Conservation (phyloP, 2,797 vertebrate species). For the Sarcoramphus papa region DNA sequence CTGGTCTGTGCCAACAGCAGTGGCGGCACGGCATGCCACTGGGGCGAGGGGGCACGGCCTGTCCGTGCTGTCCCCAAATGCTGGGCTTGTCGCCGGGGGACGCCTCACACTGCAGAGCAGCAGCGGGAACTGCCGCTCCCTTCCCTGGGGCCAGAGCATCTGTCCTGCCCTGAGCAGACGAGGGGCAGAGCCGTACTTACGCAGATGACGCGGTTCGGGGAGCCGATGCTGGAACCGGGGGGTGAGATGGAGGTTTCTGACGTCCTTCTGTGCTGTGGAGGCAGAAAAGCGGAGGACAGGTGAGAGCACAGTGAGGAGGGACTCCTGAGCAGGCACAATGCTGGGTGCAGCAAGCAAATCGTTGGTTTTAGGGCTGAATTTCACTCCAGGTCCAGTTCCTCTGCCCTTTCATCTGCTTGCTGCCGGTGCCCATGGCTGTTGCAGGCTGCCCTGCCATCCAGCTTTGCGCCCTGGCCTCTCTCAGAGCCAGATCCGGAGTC, state of each 20-base stretch:
- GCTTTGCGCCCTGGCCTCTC: background rate
- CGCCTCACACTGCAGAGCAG: background rate
- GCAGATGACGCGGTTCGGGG: constrained; percentile 94
- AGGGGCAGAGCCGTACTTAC: constrained; percentile 78
- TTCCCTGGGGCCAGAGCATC: accelerated
- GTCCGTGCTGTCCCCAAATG: accelerated
- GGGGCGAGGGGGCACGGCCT: accelerated
- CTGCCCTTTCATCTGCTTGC: background rate
- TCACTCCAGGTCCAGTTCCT: background rate
- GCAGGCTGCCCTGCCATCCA: background rate
- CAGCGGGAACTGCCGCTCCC: background rate
- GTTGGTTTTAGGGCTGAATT: background rate
- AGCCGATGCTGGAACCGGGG: constrained; percentile 95
- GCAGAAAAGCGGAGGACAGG: background rate
- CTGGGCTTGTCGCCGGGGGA: background rate
- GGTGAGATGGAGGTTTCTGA: constrained; percentile 97
- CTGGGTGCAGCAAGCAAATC: background rate
- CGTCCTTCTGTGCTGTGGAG: constrained; percentile 88
- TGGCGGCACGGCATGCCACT: accelerated
- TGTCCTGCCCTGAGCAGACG: accelerated
- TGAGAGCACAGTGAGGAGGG: background rate
- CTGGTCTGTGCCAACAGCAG: background rate
- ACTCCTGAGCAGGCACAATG: background rate
- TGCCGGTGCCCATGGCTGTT: background rate
- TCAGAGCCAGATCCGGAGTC: background rate